Percentiles rank a stretch among this genome's conserved stretches.
Conservation (phyloP, 2,797 vertebrate species). For the Propithecus deckenii region DNA sequence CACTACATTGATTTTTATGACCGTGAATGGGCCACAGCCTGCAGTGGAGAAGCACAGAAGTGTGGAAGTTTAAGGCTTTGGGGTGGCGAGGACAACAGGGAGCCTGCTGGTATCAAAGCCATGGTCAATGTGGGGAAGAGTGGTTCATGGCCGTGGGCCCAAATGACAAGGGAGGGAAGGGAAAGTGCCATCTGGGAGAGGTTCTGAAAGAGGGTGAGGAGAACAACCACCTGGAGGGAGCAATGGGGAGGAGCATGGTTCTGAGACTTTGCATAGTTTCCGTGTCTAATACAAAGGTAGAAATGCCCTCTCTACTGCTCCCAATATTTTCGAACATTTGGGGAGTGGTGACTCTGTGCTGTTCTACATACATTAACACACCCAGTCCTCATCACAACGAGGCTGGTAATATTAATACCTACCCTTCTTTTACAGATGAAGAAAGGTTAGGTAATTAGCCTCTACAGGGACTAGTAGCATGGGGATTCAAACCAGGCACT, state of each 20-base stretch:
- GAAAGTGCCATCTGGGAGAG: not conserved
- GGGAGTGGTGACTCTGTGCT: not conserved
- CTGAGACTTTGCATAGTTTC: not conserved
- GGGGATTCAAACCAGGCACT: not conserved
- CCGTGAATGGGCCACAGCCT: not conserved
- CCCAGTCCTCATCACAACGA: not conserved
- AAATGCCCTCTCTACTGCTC: not conserved
- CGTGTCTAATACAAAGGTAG: not conserved
- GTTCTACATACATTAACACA: not conserved
- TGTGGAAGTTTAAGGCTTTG: not conserved
- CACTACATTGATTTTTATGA: not conserved
- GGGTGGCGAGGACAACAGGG: not conserved
- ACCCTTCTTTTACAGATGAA: not conserved
- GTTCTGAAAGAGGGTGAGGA: not conserved
- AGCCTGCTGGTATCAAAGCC: not conserved
- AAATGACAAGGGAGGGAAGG: not conserved
- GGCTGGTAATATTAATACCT: not conserved
- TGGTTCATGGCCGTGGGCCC: not conserved
- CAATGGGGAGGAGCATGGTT: not conserved
- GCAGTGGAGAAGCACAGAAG: not conserved
- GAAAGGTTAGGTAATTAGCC: not conserved
- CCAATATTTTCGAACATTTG: not conserved
- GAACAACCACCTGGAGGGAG: not conserved
- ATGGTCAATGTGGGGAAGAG: not conserved
- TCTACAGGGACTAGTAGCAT: not conserved